Conservation (phyloP, 2,113 vertebrate species). For the Cervus canadensis region DNA sequence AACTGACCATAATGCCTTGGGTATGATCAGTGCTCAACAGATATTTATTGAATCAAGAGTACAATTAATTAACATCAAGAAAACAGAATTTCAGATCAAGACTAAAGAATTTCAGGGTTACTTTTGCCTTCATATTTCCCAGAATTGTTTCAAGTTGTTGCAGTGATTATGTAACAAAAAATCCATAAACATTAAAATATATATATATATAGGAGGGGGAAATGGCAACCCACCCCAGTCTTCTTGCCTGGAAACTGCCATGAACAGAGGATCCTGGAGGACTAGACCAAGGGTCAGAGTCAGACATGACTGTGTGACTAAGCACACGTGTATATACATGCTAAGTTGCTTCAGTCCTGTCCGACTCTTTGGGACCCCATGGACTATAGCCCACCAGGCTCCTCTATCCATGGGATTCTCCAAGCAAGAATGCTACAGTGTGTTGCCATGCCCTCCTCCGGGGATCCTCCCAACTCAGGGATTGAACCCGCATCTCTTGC, state of each 20-base stretch:
- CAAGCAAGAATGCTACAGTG: not conserved
- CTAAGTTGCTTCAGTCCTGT: not conserved
- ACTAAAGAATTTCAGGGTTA: not conserved
- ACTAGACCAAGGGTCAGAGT: not conserved
- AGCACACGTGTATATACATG: not conserved
- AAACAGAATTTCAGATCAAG: not conserved
- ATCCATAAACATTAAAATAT: not conserved
- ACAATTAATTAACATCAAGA: not conserved
- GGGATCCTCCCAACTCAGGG: not conserved
- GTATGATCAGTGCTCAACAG: not conserved
- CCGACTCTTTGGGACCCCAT: not conserved
- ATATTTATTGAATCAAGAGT: not conserved
- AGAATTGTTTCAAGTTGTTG: not conserved
- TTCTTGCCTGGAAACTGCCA: not conserved
- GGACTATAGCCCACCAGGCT: not conserved
- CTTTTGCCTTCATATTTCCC: not conserved
- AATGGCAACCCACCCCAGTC: not conserved
- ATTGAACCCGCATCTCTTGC: not conserved
- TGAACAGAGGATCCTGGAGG: not conserved
- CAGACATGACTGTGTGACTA: not conserved
- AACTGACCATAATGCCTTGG: not conserved
- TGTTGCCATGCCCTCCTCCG: not conserved
- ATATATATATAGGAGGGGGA: not conserved
- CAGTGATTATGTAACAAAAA: not conserved
- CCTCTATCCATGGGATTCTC: not conserved